These are phyloP conservation scores for Strigamia maritima DNA, from an alignment of 2,888 invertebrate species.

Conservation along the genomic window DNA sequence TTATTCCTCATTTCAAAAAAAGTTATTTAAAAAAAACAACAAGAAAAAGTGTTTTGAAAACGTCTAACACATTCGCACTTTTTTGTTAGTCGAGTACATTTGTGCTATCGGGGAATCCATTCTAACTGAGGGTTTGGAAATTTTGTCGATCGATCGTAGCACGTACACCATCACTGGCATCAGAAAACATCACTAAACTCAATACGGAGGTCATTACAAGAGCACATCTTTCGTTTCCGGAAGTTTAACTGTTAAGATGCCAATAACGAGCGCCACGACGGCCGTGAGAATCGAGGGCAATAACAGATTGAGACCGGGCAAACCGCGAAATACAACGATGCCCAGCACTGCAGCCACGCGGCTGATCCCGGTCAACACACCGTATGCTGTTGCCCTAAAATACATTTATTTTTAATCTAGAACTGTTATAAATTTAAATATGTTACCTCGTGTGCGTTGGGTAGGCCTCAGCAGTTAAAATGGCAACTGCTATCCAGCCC, in stretches of 20 bases:
- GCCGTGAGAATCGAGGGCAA: constrained; percentile 55
- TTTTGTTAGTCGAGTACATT: background rate
- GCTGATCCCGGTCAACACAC: constrained; percentile 54
- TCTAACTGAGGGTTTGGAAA: background rate
- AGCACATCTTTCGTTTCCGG: constrained; percentile 53
- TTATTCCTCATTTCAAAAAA: background rate
- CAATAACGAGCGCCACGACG: constrained; percentile 52
- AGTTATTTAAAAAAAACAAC: background rate
- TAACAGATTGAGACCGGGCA: constrained; percentile 52
- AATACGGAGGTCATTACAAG: background rate
- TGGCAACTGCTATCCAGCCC: constrained; percentile 55
- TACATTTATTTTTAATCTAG: constrained; percentile 3
- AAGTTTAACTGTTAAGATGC: constrained; percentile 53
- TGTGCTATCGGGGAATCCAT: background rate
- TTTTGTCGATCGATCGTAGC: background rate
- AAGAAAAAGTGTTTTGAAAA: background rate
- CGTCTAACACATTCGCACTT: background rate
- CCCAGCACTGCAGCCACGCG: constrained; percentile 54
- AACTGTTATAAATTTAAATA: background rate
- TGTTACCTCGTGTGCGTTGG: constrained; percentile 55
- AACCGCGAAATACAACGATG: constrained; percentile 53
- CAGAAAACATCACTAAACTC: background rate
- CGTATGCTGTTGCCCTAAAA: constrained; percentile 55
- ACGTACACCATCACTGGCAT: background rate
- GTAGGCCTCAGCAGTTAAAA: constrained; percentile 55